phyloP scores from a whole-genome alignment of 2,888 invertebrate genomes.

The Ichneumoninae sp. region DNA sequence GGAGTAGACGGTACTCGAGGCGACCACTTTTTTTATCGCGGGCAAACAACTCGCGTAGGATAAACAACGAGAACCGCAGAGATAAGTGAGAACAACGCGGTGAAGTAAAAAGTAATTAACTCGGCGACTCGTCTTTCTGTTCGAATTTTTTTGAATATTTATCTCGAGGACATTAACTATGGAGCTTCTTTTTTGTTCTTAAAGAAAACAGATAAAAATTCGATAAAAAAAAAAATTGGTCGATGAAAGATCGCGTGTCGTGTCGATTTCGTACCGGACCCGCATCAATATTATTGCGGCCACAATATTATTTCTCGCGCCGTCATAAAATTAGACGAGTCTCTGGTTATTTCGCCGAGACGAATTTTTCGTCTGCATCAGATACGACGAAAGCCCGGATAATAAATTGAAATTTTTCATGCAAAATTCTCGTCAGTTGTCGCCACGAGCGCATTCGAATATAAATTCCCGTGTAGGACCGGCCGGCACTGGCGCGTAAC shows the following conservation, averaged over 20 bases:
- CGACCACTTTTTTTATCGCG: background rate
- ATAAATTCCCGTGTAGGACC: background rate
- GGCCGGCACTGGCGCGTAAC: background rate
- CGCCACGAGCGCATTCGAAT: background rate
- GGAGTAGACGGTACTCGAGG: background rate
- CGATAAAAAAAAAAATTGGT: background rate
- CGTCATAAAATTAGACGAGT: background rate
- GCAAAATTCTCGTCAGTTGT: too few relatives aligned
- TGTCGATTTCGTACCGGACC: background rate
- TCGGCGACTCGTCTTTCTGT: background rate
- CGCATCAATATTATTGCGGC: conserved; percentile 37
- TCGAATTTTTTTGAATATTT: background rate
- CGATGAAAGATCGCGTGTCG: background rate
- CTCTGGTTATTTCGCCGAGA: background rate
- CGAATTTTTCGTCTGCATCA: conserved; percentile 2
- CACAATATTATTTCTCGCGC: background rate
- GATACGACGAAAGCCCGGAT: background rate
- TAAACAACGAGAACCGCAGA: background rate
- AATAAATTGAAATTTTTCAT: background rate
- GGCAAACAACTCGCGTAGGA: background rate
- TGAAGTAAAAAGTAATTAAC: background rate
- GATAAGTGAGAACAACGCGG: conserved; percentile 4
- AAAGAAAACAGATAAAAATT: background rate
- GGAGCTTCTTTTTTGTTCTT: too few relatives aligned
- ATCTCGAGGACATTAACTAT: background rate